Evolutionary conservation across 2,113 vertebrate genomes (phyloP), one percentile per base, ranked within the genome.

Genomic region (Laticauda laticaudata): DNA sequence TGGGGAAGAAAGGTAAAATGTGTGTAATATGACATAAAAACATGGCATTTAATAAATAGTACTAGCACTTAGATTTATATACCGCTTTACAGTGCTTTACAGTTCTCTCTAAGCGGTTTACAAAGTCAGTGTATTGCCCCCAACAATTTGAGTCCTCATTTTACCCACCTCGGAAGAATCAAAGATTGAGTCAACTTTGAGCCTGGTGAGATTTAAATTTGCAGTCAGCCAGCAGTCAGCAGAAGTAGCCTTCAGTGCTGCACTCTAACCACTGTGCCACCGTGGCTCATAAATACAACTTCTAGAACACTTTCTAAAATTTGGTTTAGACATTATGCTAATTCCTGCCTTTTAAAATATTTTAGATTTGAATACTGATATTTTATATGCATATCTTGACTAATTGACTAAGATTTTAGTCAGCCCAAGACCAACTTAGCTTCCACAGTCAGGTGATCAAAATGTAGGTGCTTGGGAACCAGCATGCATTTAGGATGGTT

Each of bases 381-480:
- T 90, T 86, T 34, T 90, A 75, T 26, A 81, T 53, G 45, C 10
- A 59, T 86, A 57, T 43, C 91, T 85, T 88, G 26, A 55, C 86
- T 90, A 90, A 90, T 90, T 56, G 21, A 14, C 92, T 93, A 61
- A 43, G 43, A 29, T 90, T 90, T 53, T 86, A 90, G 53, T 90
- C 20, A 26, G 55, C 2, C 26, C 55, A 86, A 93, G 55, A 61
- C 14, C 55, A 34, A 39, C 2, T 88, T 69, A 39, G 39, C 87
- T 21, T 61, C 59, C 9, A 3, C 9, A 61, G 59, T 61, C 23
- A 61, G 24, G 24, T 61, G 24, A 61, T 61, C 59, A 61, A 11
- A 64, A 64, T 29, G 26, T 29, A 11, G 26, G 26, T 29, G 61
- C 3, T 2, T 14, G 26, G 11, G 10, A 64, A 29, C 26, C 61